A percentile compares a stretch with the other conserved stretches of the same genome.
Conservation (phyloP, 2,113 vertebrate genomes). For the Nothobranchius kuhntae region DNA sequence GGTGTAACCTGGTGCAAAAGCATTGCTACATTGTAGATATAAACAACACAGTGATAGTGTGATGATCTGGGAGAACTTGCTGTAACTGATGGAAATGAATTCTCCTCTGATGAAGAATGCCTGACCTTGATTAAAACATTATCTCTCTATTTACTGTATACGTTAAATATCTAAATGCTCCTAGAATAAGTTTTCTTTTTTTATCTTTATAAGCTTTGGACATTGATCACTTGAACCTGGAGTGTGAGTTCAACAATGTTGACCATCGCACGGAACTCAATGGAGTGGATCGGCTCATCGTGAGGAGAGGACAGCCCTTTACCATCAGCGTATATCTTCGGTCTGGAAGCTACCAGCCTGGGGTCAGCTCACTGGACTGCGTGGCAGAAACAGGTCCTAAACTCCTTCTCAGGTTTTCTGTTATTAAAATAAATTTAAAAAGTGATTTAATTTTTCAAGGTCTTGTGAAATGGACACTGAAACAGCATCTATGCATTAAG, state of each 20-base stretch:
- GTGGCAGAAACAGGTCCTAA: slow-evolving; percentile 82
- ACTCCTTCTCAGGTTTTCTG: background rate
- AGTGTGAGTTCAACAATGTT: slow-evolving; percentile 82
- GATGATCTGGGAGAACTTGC: no score
- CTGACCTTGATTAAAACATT: no score
- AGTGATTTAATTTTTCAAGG: no score
- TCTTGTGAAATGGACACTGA: background rate
- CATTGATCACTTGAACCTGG: slow-evolving; percentile 82
- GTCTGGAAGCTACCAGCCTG: slow-evolving; percentile 80
- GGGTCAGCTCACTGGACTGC: slow-evolving; percentile 79
- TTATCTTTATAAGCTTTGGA: slow-evolving; percentile 77
- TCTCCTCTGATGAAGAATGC: no score
- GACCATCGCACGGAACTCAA: slow-evolving; percentile 84
- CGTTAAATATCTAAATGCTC: no score
- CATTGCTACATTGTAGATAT: no score
- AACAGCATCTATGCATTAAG: background rate
- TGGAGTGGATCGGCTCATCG: slow-evolving; percentile 79
- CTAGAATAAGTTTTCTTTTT: background rate
- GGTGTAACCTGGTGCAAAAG: no score
- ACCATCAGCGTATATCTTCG: slow-evolving; percentile 81
- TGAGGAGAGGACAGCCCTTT: slow-evolving; percentile 89
- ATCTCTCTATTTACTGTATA: no score
- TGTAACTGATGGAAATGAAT: no score
- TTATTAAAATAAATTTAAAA: background rate
- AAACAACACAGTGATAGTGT: no score